Evolutionary conservation across 2,113 vertebrate species (phyloP).

Genomic region (Prionailurus bengalensis): DNA sequence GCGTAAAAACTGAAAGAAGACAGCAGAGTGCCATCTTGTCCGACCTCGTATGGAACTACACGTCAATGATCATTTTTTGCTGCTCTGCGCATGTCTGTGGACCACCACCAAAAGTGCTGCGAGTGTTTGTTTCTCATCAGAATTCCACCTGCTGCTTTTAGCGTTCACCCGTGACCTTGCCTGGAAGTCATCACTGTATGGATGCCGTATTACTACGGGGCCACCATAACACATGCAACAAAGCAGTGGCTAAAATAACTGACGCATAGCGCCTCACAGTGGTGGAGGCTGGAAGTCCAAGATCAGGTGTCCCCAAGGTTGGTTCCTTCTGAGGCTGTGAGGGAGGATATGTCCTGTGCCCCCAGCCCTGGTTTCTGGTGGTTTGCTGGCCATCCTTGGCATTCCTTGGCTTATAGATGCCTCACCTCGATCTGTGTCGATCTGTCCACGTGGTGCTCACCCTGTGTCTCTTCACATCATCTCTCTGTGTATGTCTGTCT

Average conservation of each 20-base stretch:
- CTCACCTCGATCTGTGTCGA: background rate
- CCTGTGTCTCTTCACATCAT: rapidly evolving
- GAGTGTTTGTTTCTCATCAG: background rate
- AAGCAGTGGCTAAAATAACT: background rate
- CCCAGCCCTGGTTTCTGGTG: background rate
- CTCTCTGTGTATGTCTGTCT: background rate
- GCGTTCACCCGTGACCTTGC: background rate
- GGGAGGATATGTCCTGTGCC: background rate
- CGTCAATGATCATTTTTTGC: background rate
- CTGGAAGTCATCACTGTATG: background rate
- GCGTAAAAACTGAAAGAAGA: background rate
- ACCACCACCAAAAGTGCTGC: rapidly evolving
- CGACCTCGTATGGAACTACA: background rate
- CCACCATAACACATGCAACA: background rate
- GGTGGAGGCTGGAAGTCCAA: background rate
- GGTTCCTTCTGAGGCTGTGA: background rate
- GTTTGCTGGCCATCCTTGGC: too few species aligned
- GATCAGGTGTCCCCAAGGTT: too few species aligned
- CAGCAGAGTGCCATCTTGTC: background rate
- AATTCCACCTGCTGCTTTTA: background rate
- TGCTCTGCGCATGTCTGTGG: background rate
- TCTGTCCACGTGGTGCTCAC: too few species aligned
- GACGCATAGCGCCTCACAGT: background rate
- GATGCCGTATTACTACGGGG: background rate
- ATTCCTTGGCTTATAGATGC: rapidly evolving